Conservation (phyloP, 2,888 invertebrate genomes). For the Raillietiella orientalis region DNA sequence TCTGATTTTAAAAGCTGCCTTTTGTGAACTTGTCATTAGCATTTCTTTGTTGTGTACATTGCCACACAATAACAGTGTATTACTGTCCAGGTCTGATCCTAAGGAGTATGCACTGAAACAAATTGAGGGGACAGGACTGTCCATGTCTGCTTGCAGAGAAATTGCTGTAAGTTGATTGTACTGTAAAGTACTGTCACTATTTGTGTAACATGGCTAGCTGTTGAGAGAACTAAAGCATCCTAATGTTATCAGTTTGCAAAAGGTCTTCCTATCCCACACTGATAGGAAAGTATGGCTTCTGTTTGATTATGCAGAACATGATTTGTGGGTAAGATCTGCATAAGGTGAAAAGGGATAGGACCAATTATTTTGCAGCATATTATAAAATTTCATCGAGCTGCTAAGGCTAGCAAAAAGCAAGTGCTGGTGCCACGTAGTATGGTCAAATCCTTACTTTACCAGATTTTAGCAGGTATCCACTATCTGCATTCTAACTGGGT, state of each 20-base stretch:
- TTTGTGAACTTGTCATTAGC: not conserved
- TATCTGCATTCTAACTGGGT: conserved; percentile 99
- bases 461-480: conserved; percentile 93
- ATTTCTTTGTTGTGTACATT: conserved; percentile 3
- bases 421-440: conserved; percentile 86
- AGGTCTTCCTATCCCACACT: conserved; percentile 82
- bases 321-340: conserved; percentile 38
- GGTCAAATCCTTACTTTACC: conserved; percentile 90
- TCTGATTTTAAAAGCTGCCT: too few species aligned
- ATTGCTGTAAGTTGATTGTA: conserved; percentile 38
- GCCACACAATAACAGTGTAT: not conserved
- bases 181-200: not conserved
- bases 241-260: conserved; percentile 81
- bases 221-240: conserved; percentile 80
- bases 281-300: conserved; percentile 89
- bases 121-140: conserved; percentile 92
- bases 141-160: conserved; percentile 97
- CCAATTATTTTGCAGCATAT: conserved; percentile 31
- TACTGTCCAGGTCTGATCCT: conserved; percentile 23
- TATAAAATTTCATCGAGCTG: conserved; percentile 90
- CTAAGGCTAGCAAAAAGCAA: conserved; percentile 84
- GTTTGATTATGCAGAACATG: conserved; percentile 97
- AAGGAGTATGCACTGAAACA: conserved; percentile 92
- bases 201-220: conserved; percentile 21
- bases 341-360: conserved; percentile 1